These are phyloP conservation scores for Epinephelus malabaricus DNA, from an alignment of 2,797 vertebrate species.

Conservation along the genomic window DNA sequence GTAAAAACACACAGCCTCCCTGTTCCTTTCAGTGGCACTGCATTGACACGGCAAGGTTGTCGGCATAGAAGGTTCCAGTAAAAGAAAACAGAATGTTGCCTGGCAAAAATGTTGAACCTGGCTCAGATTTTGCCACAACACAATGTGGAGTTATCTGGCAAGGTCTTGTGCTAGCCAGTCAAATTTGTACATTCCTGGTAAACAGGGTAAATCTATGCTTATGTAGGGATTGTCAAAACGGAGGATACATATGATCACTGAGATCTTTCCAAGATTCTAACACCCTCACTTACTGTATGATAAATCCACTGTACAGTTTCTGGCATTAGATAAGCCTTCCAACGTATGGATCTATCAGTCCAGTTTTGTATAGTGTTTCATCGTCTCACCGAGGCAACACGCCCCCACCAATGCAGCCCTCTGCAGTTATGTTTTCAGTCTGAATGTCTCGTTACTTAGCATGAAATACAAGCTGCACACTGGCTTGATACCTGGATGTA, in stretches of 20 bases:
- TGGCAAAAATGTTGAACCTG: slow-evolving; percentile 5
- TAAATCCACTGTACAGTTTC: not conserved
- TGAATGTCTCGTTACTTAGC: not conserved
- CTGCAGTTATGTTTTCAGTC: slow-evolving; percentile 2
- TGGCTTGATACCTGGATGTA: not conserved
- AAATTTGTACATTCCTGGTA: not conserved
- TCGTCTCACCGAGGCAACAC: not conserved
- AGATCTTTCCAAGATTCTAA: not conserved
- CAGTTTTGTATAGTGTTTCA: not conserved
- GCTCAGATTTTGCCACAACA: not conserved
- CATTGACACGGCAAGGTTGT: not conserved
- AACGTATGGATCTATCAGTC: not conserved
- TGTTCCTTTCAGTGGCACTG: not conserved
- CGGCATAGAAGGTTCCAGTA: not conserved
- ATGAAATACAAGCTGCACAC: slow-evolving; percentile 10
- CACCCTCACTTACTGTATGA: not conserved
- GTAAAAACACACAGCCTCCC: not conserved
- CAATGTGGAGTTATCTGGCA: not conserved
- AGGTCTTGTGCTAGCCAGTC: not conserved
- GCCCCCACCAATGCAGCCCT: no score
- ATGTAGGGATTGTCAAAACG: not conserved
- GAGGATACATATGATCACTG: not conserved
- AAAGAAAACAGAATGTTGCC: not conserved
- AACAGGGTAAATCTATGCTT: not conserved
- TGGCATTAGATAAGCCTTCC: slow-evolving; percentile 1